phyloP scores from a whole-genome alignment of 2,113 vertebrate genomes.

The Lanius ludovicianus region DNA sequence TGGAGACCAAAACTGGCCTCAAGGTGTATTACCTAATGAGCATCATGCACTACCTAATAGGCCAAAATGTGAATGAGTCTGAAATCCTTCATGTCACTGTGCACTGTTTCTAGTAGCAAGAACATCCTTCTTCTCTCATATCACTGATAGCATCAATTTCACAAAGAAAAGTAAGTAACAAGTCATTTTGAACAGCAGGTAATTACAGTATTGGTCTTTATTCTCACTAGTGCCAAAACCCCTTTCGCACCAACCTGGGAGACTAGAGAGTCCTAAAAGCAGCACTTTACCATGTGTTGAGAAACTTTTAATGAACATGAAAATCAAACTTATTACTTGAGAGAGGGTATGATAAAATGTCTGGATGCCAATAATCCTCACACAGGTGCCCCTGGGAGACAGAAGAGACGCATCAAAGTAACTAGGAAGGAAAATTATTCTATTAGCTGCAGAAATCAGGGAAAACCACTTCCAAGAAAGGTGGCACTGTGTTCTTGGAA shows the following conservation, averaged over 20 bases:
- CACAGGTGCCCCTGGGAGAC: background rate
- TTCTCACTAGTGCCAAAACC: background rate
- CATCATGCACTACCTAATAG: background rate
- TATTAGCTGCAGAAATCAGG: background rate
- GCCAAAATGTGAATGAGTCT: background rate
- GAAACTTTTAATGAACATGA: constrained; percentile 5
- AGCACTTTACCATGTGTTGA: background rate
- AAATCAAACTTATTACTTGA: constrained; percentile 27
- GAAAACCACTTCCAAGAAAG: background rate
- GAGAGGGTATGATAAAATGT: background rate
- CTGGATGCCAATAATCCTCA: background rate
- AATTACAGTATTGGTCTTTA: background rate
- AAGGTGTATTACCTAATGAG: background rate
- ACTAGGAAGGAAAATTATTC: background rate
- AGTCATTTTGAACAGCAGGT: background rate
- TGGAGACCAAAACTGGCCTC: background rate
- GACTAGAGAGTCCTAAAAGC: constrained; percentile 12
- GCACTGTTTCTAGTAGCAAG: background rate
- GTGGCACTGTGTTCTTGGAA: background rate
- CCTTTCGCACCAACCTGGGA: background rate
- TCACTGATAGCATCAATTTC: background rate
- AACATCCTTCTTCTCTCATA: background rate
- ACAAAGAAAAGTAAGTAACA: constrained; percentile 16
- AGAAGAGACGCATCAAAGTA: background rate
- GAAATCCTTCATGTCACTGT: background rate